Evolutionary conservation across 1,140 invertebrate species (phyloP).

Genomic region (Sycophila sp.): DNA sequence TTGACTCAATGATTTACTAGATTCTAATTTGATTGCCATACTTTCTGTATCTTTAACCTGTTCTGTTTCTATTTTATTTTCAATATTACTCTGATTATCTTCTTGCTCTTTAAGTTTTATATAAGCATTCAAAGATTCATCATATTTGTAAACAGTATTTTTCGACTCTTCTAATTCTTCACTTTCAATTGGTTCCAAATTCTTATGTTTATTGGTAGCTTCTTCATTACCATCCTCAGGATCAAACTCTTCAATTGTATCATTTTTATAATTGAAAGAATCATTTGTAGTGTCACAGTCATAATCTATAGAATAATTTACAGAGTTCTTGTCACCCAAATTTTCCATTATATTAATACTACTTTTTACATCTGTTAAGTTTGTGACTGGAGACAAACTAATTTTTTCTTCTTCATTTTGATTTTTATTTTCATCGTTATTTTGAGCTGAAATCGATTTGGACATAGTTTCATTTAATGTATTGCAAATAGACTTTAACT

Average conservation of each 20-base stretch:
- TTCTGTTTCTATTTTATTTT: constrained; percentile 24
- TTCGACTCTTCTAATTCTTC: background rate
- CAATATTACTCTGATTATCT: background rate
- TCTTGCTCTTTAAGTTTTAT: constrained; percentile 42
- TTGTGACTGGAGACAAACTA: background rate
- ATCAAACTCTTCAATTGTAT: constrained; percentile 63
- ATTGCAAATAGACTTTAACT: constrained; percentile 55
- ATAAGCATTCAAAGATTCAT: constrained; percentile 46
- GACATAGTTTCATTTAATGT: constrained; percentile 41
- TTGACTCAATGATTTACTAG: background rate
- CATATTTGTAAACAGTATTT: constrained; percentile 45
- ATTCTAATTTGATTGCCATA: constrained; percentile 28
- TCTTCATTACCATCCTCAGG: too few relatives aligned
- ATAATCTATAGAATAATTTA: background rate
- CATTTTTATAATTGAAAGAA: constrained; percentile 49
- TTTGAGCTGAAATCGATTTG: background rate
- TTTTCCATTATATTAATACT: background rate
- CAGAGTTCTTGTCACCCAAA: background rate
- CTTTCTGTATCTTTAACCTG: constrained; percentile 17
- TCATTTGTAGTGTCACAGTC: background rate
- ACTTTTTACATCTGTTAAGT: background rate
- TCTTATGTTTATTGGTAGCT: background rate
- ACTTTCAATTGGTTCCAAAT: background rate
- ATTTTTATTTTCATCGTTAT: constrained; percentile 8
- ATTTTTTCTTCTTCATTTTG: background rate